Percentiles rank a stretch among this genome's conserved stretches.
Evolutionary conservation across 2,888 invertebrate genomes (phyloP).

Genomic region (Euproctis similis): DNA sequence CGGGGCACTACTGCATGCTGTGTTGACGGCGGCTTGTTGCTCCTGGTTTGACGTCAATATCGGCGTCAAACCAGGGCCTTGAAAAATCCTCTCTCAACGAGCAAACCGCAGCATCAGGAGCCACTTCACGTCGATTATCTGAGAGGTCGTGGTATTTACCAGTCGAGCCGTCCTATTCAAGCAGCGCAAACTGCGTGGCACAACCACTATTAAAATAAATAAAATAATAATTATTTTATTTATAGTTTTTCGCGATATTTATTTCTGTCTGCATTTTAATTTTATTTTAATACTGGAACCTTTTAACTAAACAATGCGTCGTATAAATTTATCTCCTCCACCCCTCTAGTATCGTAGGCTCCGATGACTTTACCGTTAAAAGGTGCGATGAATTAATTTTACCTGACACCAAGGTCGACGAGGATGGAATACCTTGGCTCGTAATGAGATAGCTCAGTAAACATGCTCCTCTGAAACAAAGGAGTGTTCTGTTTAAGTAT

Average conservation of each 20-base stretch:
- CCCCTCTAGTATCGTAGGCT: conserved; percentile 42
- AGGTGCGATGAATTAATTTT: conserved; percentile 67
- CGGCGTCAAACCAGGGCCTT: too few species aligned
- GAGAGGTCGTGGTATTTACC: too few species aligned
- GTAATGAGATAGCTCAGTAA: conserved; percentile 52
- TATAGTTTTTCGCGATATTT: conserved; percentile 37
- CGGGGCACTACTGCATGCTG: too few species aligned
- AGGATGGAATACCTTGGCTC: conserved; percentile 48
- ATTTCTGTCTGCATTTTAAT: conserved; percentile 46
- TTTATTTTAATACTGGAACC: conserved; percentile 58
- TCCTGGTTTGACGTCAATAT: too few species aligned
- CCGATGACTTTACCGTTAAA: conserved; percentile 52
- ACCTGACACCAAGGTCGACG: conserved; percentile 55
- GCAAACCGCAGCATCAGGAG: too few species aligned
- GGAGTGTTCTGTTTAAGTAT: too few species aligned
- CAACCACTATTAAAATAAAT: too few species aligned
- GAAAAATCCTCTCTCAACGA: too few species aligned
- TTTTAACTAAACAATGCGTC: conserved; percentile 68
- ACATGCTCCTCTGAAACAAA: conserved; percentile 28
- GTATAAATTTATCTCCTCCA: conserved; percentile 64
- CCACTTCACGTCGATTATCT: too few species aligned
- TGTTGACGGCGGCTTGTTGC: too few species aligned
- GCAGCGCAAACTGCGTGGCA: too few species aligned
- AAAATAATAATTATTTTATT: conserved; percentile 22
- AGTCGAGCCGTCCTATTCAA: too few species aligned